A percentile compares a stretch with the other conserved stretches of the same genome.
Conservation (phyloP, 2,888 invertebrate genomes). For the Barypeithes pellucidus region DNA sequence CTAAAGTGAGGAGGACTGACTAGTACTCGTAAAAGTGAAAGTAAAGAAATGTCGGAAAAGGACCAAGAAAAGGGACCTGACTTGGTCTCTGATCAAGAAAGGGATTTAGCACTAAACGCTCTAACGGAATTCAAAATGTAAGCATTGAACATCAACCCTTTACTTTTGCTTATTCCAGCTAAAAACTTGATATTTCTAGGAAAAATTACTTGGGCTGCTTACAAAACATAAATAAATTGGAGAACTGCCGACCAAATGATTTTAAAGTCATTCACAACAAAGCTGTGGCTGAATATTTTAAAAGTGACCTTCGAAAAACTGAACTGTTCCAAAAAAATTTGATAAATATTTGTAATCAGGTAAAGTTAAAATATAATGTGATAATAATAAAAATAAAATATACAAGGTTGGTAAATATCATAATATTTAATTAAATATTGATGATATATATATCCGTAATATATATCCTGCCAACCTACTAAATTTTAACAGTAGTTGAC, state of each 20-base stretch:
- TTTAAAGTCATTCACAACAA: slow-evolving; percentile 88
- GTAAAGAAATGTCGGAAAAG: slow-evolving; percentile 47
- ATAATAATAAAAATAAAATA: too few relatives aligned
- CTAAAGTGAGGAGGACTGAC: too few relatives aligned
- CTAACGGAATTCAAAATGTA: slow-evolving; percentile 69
- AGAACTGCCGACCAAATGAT: slow-evolving; percentile 76
- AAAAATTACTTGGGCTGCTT: slow-evolving; percentile 78
- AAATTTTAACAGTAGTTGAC: too few relatives aligned
- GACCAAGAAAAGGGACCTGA: slow-evolving; percentile 63
- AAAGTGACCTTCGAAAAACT: slow-evolving; percentile 81
- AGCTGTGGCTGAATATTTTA: slow-evolving; percentile 87
- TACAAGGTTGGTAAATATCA: too few relatives aligned
- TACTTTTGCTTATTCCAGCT: neutral
- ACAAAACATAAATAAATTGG: slow-evolving; percentile 78
- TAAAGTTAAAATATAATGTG: slow-evolving; percentile 55
- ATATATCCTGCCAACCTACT: too few relatives aligned
- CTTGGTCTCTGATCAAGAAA: slow-evolving; percentile 67
- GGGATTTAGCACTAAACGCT: slow-evolving; percentile 67
- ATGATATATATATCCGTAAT: too few relatives aligned
- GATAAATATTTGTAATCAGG: slow-evolving; percentile 75
- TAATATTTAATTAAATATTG: too few relatives aligned
- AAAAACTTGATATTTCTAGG: slow-evolving; percentile 60
- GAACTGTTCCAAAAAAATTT: slow-evolving; percentile 82
- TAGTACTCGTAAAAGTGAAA: neutral
- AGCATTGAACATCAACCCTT: neutral